These are phyloP conservation scores for Parnassius apollo DNA, from an alignment of 2,888 invertebrate species.

Conservation along the genomic window DNA sequence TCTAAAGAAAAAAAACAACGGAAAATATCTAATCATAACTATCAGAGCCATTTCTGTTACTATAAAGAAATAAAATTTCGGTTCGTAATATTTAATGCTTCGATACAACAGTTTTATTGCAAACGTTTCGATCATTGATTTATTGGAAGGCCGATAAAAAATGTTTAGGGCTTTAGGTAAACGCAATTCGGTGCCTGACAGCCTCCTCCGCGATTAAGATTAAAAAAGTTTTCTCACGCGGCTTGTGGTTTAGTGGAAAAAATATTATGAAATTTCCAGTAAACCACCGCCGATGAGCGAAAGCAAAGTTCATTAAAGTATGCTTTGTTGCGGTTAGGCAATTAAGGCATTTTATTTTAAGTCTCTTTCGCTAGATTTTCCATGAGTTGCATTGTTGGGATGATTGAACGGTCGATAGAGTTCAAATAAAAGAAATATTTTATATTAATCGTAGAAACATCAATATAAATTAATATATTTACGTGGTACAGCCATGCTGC, in stretches of 20 bases:
- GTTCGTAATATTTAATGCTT: slow-evolving; percentile 23
- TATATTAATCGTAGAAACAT: too few relatives aligned
- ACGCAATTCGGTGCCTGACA: slow-evolving; percentile 58
- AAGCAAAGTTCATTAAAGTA: slow-evolving; percentile 62
- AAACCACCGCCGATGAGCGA: slow-evolving; percentile 57
- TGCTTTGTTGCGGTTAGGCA: slow-evolving; percentile 63
- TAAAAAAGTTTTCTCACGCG: slow-evolving; percentile 68
- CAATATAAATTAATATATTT: too few relatives aligned
- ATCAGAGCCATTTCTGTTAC: slow-evolving; percentile 5
- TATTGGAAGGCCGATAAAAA: slow-evolving; percentile 42
- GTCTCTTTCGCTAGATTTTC: slow-evolving; percentile 18
- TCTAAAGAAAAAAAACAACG: neutral
- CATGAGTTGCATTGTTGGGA: slow-evolving; percentile 26
- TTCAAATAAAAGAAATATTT: too few relatives aligned
- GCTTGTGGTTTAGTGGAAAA: slow-evolving; percentile 49
- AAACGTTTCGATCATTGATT: slow-evolving; percentile 40
- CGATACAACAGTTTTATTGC: slow-evolving; percentile 31
- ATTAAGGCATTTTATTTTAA: slow-evolving; percentile 68
- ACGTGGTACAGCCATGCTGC: too few relatives aligned
- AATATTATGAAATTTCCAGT: slow-evolving; percentile 68
- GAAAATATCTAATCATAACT: slow-evolving; percentile 9
- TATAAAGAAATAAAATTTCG: slow-evolving; percentile 13
- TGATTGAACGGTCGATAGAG: too few relatives aligned
- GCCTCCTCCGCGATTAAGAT: slow-evolving; percentile 54
- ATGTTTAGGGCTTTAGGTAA: slow-evolving; percentile 53